These are phyloP conservation scores for Nyleta sp. DNA, from an alignment of 2,888 invertebrate genomes.

Conservation along the genomic window DNA sequence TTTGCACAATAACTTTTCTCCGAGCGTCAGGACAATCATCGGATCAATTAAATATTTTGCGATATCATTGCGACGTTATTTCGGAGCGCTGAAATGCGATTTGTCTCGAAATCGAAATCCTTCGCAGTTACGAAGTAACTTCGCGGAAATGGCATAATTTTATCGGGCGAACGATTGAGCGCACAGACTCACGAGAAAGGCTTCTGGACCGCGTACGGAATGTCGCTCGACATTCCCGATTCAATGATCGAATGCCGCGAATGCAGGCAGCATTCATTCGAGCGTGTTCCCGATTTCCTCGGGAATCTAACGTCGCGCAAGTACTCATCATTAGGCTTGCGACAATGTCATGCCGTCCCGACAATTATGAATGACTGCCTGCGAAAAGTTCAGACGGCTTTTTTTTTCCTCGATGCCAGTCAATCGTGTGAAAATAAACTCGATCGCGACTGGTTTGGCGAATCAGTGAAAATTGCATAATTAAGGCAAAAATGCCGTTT, in stretches of 20 bases:
- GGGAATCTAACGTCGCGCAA: conserved; percentile 27
- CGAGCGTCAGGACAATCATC: too few relatives aligned
- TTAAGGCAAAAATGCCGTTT: conserved; percentile 29
- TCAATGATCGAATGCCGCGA: conserved; percentile 31
- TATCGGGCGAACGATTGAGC: conserved; percentile 21
- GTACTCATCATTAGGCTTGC: conserved; percentile 41
- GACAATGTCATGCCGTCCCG: conserved; percentile 29
- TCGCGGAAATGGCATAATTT: conserved; percentile 42
- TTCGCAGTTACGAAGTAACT: conserved; percentile 27
- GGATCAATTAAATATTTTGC: too few relatives aligned
- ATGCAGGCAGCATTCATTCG: too few relatives aligned
- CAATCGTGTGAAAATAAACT: conserved; percentile 48
- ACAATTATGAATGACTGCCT: conserved; percentile 29
- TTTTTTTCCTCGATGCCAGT: conserved; percentile 13
- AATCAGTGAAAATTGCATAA: conserved; percentile 36
- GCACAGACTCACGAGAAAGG: conserved; percentile 41
- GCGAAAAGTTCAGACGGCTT: conserved; percentile 16
- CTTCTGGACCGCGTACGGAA: conserved; percentile 37
- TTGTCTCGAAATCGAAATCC: conserved; percentile 24
- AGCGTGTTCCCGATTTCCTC: conserved; percentile 34
- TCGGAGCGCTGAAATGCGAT: conserved; percentile 1
- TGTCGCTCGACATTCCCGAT: too few relatives aligned
- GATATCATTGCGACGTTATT: too few relatives aligned
- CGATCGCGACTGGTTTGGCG: conserved; percentile 21
- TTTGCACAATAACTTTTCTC: too few relatives aligned